phyloP scores from a whole-genome alignment of 35 echinoderm and acorn worm genomes.

The Lytechinus variegatus region DNA sequence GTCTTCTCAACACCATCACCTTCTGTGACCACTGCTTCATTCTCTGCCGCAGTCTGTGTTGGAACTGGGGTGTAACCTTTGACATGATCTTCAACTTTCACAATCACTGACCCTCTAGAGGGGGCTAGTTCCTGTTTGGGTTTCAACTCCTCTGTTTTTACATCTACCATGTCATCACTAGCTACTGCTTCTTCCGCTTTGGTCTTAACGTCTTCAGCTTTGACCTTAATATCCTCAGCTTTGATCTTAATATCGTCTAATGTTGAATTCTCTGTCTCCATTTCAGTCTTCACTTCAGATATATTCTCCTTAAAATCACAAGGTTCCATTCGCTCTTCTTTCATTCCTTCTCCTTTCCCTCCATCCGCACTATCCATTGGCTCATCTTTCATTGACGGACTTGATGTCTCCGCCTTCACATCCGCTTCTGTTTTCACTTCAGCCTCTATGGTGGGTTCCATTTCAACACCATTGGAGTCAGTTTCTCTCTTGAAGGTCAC shows the following conservation, averaged over 20 bases:
- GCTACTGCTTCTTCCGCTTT: not conserved
- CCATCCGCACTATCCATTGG: not conserved
- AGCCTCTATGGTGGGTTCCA: not conserved
- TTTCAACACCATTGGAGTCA: not conserved
- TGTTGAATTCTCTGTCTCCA: not conserved
- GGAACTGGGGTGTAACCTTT: not conserved
- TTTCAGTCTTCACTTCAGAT: not conserved
- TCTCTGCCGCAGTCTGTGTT: not conserved
- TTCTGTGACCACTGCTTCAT: not conserved
- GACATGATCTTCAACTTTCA: not conserved
- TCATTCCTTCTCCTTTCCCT: slow-evolving; percentile 18
- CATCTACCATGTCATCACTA: not conserved
- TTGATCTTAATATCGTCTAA: not conserved
- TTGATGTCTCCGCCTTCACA: not conserved
- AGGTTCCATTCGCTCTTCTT: not conserved
- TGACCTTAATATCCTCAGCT: not conserved
- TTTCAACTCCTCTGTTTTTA: not conserved
- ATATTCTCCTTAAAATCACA: not conserved
- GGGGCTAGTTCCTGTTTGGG: not conserved
- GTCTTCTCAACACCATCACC: not conserved
- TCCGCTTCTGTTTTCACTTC: not conserved
- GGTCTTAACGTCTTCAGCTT: not conserved
- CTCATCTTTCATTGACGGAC: not conserved
- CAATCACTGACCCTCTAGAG: slow-evolving; percentile 17
- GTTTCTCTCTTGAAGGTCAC: not conserved